phyloP scores from a whole-genome alignment of 2,797 vertebrate species.

The Dallia pectoralis region DNA sequence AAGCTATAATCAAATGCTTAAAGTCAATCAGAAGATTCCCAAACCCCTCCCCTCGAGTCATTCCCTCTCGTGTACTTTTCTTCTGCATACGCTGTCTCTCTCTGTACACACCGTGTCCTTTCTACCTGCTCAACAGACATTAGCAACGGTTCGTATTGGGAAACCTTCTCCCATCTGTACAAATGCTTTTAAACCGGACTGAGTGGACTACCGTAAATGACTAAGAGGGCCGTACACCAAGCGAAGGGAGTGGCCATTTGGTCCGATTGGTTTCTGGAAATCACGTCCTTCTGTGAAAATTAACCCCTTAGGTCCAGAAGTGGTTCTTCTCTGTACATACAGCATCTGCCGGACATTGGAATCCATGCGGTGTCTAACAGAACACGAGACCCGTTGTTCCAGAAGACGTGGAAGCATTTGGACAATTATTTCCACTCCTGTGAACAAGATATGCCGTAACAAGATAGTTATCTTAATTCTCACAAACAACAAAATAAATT shows the following conservation, averaged over 20 bases:
- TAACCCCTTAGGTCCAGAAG: slow-evolving; percentile 30
- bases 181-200: slow-evolving; percentile 59
- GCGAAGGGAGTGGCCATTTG: background rate
- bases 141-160: slow-evolving; percentile 50
- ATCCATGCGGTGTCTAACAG: background rate
- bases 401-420: background rate
- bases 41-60: slow-evolving; percentile 39
- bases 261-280: slow-evolving; percentile 25
- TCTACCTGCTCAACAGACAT: slow-evolving; percentile 49
- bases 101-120: slow-evolving; percentile 28
- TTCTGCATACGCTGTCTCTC: slow-evolving; percentile 46
- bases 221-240: background rate
- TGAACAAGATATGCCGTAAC: background rate
- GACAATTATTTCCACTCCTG: background rate
- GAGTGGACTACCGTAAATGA: background rate
- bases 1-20: slow-evolving; percentile 66
- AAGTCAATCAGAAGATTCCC: slow-evolving; percentile 77
- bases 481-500: background rate
- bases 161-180: slow-evolving; percentile 44
- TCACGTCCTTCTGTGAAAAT: slow-evolving; percentile 58
- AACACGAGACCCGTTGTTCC: background rate
- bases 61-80: slow-evolving; percentile 16
- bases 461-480: background rate
- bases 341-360: background rate
- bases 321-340: slow-evolving; percentile 23